A percentile compares a stretch with the other conserved stretches of the same genome.
Conservation (phyloP, 2,797 vertebrate genomes). For the Carcharodon carcharias region DNA sequence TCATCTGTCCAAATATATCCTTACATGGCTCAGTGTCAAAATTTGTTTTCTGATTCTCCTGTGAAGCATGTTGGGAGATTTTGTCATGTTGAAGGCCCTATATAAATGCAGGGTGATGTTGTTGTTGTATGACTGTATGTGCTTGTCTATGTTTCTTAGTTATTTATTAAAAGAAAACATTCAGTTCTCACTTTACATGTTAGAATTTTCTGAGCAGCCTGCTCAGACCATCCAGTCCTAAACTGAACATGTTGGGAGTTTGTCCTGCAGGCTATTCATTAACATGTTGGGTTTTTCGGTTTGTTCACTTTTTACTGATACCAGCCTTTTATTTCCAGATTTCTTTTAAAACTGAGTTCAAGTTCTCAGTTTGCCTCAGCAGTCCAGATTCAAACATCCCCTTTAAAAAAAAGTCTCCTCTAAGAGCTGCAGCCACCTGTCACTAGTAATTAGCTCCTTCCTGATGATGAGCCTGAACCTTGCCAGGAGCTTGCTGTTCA, state of each 20-base stretch:
- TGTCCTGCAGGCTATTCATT: neutral
- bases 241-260: neutral
- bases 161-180: neutral
- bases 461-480: neutral
- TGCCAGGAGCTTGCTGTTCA: neutral
- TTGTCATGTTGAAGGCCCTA: neutral
- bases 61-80: neutral
- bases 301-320: neutral
- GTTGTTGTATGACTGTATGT: neutral
- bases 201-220: neutral
- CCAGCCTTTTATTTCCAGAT: neutral
- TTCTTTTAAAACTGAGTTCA: neutral
- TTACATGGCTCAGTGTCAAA: neutral
- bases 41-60: neutral
- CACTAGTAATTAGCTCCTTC: constrained; percentile 9
- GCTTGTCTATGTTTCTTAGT: neutral
- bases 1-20: neutral
- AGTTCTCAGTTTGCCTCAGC: neutral
- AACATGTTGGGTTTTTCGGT: neutral
- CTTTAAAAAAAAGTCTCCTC: neutral
- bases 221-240: neutral
- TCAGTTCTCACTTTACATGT: neutral
- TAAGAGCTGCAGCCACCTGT: constrained; percentile 5
- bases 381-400: neutral
- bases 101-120: neutral